Percentiles rank a stretch among this genome's conserved stretches.
These are phyloP conservation scores for Onychomys leucogaster DNA, from an alignment of 2,797 vertebrate species.

Conservation along the genomic window DNA sequence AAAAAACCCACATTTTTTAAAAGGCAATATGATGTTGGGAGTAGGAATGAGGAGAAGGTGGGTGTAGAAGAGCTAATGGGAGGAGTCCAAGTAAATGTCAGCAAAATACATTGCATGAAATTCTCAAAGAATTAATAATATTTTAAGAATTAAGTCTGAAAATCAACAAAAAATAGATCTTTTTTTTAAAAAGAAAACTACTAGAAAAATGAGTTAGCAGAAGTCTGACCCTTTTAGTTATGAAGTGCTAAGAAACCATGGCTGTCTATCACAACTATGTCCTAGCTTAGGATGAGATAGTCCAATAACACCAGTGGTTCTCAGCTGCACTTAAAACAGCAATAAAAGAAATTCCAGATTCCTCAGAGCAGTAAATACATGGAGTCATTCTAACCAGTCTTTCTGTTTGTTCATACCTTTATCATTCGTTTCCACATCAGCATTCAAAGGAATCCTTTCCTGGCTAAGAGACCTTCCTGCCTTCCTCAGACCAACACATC, in stretches of 20 bases:
- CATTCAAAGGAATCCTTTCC: neutral
- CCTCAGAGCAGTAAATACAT: neutral
- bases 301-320: neutral
- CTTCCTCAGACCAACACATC: neutral
- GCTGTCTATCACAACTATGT: neutral
- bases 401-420: neutral
- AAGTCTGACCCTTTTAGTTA: neutral
- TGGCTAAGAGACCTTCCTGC: neutral
- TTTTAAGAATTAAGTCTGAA: neutral
- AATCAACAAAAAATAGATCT: neutral
- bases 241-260: neutral
- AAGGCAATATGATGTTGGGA: too few species aligned
- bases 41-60: neutral
- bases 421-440: neutral
- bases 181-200: neutral
- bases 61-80: neutral
- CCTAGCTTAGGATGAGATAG: neutral
- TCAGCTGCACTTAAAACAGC: neutral
- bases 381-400: neutral
- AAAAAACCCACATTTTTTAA: neutral
- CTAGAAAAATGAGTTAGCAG: neutral
- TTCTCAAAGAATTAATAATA: neutral
- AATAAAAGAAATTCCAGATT: neutral
- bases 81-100: neutral
- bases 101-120: neutral